These are phyloP conservation scores for Drosophila dives DNA, from an alignment of 2,888 invertebrate species.

Conservation along the genomic window DNA sequence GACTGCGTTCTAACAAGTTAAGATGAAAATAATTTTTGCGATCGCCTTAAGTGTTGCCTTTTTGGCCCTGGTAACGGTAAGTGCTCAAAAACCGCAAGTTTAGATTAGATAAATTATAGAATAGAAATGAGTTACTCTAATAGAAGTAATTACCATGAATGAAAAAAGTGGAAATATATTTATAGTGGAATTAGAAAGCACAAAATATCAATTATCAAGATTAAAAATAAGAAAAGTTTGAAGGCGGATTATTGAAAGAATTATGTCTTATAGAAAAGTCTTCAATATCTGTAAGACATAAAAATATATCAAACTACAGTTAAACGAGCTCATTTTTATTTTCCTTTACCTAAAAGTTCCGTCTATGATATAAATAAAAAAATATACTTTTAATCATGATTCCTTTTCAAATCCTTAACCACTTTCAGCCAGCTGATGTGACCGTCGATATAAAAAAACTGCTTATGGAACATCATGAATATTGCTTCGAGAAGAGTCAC, in stretches of 20 bases:
- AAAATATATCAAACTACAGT: background rate
- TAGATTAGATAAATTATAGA: too few relatives aligned
- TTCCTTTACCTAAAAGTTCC: background rate
- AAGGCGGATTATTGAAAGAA: background rate
- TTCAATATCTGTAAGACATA: background rate
- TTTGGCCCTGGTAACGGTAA: slow-evolving; percentile 62
- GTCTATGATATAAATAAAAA: background rate
- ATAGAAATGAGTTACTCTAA: background rate
- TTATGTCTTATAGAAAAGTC: background rate
- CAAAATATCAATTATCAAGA: background rate
- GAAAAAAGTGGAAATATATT: background rate
- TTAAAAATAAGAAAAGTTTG: background rate
- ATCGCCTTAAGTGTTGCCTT: slow-evolving; percentile 63
- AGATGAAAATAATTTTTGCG: slow-evolving; percentile 71
- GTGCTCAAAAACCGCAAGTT: slow-evolving; percentile 22
- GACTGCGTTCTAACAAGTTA: slow-evolving; percentile 51
- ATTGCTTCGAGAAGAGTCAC: slow-evolving; percentile 63
- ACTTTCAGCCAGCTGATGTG: slow-evolving; percentile 53
- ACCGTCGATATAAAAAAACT: slow-evolving; percentile 71
- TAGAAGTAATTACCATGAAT: background rate
- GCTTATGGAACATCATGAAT: slow-evolving; percentile 57
- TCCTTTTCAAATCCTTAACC: background rate
- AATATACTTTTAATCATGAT: background rate
- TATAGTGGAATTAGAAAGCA: background rate
- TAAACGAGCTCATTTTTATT: background rate